Conservation (phyloP, 2,888 invertebrate genomes). For the Drosophila planitibia region DNA sequence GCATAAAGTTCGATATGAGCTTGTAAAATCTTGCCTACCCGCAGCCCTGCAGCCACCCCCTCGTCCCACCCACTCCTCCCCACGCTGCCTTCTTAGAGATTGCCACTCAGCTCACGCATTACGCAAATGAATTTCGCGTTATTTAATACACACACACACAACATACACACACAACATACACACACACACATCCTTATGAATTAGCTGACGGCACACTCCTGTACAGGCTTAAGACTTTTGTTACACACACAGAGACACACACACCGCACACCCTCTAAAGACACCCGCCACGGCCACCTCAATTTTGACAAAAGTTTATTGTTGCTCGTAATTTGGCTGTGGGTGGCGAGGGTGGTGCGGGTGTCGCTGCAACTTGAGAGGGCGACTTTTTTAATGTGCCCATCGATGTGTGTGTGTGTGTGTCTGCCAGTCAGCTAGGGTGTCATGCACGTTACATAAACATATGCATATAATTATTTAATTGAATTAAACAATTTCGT, state of each 20-base stretch:
- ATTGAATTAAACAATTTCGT: conserved; percentile 84
- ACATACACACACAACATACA: background rate
- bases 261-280: conserved; percentile 5
- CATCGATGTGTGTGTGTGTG: conserved; percentile 22
- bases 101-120: conserved; percentile 57
- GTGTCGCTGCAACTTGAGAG: conserved; percentile 35
- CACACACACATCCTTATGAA: conserved; percentile 53
- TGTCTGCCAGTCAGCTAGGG: conserved; percentile 45
- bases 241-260: background rate
- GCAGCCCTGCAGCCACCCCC: background rate
- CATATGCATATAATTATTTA: conserved; percentile 83
- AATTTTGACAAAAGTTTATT: conserved; percentile 71
- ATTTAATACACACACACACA: conserved; percentile 18
- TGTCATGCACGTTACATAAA: conserved; percentile 66
- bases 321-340: conserved; percentile 65
- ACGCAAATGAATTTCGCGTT: conserved; percentile 76
- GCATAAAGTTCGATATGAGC: conserved; percentile 70
- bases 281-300: conserved; percentile 24
- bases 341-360: conserved; percentile 33
- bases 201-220: conserved; percentile 70
- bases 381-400: conserved; percentile 65
- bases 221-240: conserved; percentile 67
- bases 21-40: conserved; percentile 38
- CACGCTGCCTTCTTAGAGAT: background rate
- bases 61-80: background rate